Evolutionary conservation across 92 coral and sea anemone genomes (phyloP), one percentile per base, ranked within the genome.

Genomic region (Siderastrea siderea): DNA sequence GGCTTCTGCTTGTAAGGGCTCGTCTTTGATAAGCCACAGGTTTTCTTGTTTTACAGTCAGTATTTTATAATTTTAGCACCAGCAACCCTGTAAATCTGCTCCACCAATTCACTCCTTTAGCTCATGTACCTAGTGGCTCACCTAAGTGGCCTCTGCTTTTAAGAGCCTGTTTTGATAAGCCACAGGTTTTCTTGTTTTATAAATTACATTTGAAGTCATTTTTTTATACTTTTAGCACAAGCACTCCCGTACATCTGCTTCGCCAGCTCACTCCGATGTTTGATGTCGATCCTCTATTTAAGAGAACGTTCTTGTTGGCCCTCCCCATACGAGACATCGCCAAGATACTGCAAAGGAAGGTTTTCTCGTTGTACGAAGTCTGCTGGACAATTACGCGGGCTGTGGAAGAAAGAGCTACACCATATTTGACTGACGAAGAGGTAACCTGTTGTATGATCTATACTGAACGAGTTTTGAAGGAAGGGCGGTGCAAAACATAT

Each of bases 251-350:
- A 10, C 63, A 10, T 38, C 80, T 86, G 7, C 51, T 79, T 5
- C 47, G 6, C n/a, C 84, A 78, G 67, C 62, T 91, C 2, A 6
- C 69, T 13, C 72, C 90, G 10, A 38, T 91, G 79, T 95, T 95
- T 70, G 88, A 93, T 46, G 64, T 95, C 68, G 98, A 95, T 85
- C 95, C 92, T n/a, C 76, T 95, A 60, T 84, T 95, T 47, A 70
- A 65, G 54, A 90, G 95, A 68, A 93, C 96, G 9, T 95, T 95
- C 75, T 55, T 95, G 84, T 19, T 84, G 77, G 55, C 89, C 13
- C 79, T 90, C 52, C 91, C 96, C 61, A 75, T 95, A 54, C 64
- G 81, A 1, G 79, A 59, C 7, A 81, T 91, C 53, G 85, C 78
- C 12, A 84, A 77, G 55, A 75, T 92, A 13, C 80, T 88, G 19